Evolutionary conservation across 2,888 invertebrate genomes (phyloP).

Genomic region (Oscheius sp.): DNA sequence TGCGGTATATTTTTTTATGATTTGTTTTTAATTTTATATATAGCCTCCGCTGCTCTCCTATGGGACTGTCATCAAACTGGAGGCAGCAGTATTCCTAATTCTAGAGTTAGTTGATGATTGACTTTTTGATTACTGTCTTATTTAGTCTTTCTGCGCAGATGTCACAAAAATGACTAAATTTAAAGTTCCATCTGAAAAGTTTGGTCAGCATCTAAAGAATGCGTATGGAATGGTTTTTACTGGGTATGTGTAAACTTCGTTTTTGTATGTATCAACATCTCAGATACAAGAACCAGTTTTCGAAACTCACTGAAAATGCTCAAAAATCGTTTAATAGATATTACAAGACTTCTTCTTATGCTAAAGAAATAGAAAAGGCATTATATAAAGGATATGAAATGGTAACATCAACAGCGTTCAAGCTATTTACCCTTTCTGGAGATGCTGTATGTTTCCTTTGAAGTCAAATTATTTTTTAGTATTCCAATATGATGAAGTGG

Average conservation of each 20-base stretch:
- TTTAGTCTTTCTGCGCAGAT: slow-evolving; percentile 44
- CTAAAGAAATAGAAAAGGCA: not conserved
- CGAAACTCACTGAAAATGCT: not conserved
- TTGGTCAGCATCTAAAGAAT: slow-evolving; percentile 29
- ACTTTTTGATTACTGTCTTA: not conserved
- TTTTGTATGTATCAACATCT: not conserved
- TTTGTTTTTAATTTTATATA: too few relatives aligned
- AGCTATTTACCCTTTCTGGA: slow-evolving; percentile 18
- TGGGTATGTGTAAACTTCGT: slow-evolving; percentile 25
- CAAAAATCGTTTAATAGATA: slow-evolving; percentile 27
- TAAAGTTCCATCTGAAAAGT: slow-evolving; percentile 35
- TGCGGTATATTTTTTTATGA: too few relatives aligned
- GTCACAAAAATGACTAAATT: slow-evolving; percentile 31
- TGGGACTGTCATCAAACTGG: slow-evolving; percentile 31
- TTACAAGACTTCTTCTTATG: not conserved
- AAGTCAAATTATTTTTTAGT: slow-evolving; percentile 13
- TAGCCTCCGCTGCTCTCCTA: slow-evolving; percentile 6
- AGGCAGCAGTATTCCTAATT: slow-evolving; percentile 36
- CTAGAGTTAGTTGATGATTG: not conserved
- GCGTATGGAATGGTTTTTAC: slow-evolving; percentile 35
- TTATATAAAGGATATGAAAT: slow-evolving; percentile 35
- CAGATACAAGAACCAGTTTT: slow-evolving; percentile 24
- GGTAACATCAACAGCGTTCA: slow-evolving; percentile 35
- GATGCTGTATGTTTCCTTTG: slow-evolving; percentile 31
- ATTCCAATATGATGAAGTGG: slow-evolving; percentile 33